Percentiles rank a stretch among this genome's conserved stretches.
These are phyloP conservation scores for Saimiri boliviensis DNA, from an alignment of 2,113 vertebrate species.

Conservation along the genomic window DNA sequence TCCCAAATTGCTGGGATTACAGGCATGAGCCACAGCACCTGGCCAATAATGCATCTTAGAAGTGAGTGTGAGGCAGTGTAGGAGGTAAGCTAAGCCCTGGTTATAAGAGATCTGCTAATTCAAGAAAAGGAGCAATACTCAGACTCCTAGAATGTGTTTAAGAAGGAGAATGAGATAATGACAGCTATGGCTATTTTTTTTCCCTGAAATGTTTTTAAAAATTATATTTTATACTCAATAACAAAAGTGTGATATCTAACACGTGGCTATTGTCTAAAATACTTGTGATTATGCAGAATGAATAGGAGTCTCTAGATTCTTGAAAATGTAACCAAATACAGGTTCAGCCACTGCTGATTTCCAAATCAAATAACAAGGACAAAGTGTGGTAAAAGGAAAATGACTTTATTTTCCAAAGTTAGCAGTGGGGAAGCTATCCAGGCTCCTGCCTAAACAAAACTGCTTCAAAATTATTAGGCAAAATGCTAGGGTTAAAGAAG, in stretches of 20 bases:
- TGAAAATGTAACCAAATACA: too few relatives aligned
- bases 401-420: too few relatives aligned
- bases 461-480: too few relatives aligned
- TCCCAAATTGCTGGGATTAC: too few relatives aligned
- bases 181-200: neutral
- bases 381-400: too few relatives aligned
- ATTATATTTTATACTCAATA: neutral
- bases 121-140: neutral
- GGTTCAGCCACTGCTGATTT: too few relatives aligned
- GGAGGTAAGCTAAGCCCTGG: neutral
- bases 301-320: neutral
- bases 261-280: neutral
- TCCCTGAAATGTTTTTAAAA: neutral
- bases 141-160: neutral
- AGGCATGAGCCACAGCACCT: fast-evolving
- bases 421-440: too few relatives aligned
- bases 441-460: too few relatives aligned
- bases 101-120: neutral
- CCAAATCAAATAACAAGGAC: too few relatives aligned
- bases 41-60: neutral
- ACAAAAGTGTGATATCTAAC: neutral
- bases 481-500: too few relatives aligned
- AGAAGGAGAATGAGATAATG: neutral
- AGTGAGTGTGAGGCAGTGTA: neutral
- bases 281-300: neutral